Percentiles rank a stretch among this genome's conserved stretches.
Conservation (phyloP, 2,113 vertebrate genomes). For the Varanus salvator region DNA sequence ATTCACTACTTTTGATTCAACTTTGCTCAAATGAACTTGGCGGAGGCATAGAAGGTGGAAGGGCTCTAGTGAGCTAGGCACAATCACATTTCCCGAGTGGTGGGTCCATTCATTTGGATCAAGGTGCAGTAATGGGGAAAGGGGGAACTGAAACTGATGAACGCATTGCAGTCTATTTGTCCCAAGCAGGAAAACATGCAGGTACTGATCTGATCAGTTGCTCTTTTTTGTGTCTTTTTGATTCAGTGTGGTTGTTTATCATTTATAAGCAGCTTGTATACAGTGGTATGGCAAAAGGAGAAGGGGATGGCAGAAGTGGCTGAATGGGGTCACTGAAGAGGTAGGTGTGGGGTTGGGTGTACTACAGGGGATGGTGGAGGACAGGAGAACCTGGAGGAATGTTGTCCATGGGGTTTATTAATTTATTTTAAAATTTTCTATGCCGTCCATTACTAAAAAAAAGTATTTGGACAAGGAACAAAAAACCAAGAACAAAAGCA, state of each 20-base stretch:
- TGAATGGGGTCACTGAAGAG: too few species aligned
- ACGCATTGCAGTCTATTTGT: not conserved
- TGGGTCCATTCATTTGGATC: not conserved
- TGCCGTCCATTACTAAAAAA: too few species aligned
- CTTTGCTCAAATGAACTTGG: not conserved
- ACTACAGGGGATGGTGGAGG: too few species aligned
- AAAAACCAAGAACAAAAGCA: too few species aligned
- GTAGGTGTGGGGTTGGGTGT: too few species aligned
- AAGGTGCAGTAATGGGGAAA: not conserved
- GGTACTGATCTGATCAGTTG: not conserved
- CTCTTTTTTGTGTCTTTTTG: not conserved
- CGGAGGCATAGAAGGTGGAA: not conserved
- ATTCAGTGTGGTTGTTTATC: not conserved
- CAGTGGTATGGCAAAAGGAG: too few species aligned
- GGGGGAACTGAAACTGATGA: not conserved
- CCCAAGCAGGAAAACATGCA: not conserved
- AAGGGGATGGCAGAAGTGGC: too few species aligned
- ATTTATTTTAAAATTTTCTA: too few species aligned
- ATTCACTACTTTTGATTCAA: constrained; percentile 1
- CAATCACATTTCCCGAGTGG: not conserved
- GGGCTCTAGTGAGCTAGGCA: not conserved
- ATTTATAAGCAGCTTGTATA: not conserved
- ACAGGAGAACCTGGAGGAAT: too few species aligned
- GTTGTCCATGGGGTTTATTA: too few species aligned
- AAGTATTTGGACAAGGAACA: too few species aligned